Evolutionary conservation across 2,113 vertebrate genomes (phyloP).

Genomic region (Crotalus viridis): DNA sequence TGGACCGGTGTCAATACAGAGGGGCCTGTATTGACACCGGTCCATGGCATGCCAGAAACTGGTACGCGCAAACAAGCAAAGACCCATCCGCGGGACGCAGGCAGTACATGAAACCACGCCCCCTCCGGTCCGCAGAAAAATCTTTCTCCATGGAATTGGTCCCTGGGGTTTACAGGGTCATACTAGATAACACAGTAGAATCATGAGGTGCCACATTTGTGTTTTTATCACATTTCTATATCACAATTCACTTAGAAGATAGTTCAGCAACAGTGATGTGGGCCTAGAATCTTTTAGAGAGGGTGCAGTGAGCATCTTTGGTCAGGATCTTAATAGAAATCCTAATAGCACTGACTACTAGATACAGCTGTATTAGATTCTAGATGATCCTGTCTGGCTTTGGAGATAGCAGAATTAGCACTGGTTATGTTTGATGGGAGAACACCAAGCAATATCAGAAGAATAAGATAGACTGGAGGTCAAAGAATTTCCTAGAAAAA

Average conservation of each 20-base stretch:
- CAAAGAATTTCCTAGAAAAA: not conserved
- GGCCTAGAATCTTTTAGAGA: constrained; percentile 7
- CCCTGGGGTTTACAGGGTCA: no score
- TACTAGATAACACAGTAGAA: not conserved
- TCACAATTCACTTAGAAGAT: not conserved
- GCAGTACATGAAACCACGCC: no score
- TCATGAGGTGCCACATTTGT: constrained; percentile 44
- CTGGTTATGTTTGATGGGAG: not conserved
- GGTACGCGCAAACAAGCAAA: no score
- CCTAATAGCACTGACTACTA: not conserved
- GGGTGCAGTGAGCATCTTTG: no score
- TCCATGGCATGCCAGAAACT: no score
- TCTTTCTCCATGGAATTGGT: no score
- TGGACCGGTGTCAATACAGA: no score
- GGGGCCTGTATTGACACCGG: no score
- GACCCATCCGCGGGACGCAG: no score
- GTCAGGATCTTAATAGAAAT: not conserved
- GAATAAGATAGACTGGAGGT: not conserved
- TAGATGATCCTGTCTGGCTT: not conserved
- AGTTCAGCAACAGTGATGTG: constrained; percentile 4
- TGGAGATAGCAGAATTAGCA: not conserved
- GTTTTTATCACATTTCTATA: not conserved
- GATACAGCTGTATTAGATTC: not conserved
- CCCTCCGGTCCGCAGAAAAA: no score
- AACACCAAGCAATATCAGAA: not conserved